Conservation (phyloP, 2,797 vertebrate species). For the Acanthurus leucopareius region DNA sequence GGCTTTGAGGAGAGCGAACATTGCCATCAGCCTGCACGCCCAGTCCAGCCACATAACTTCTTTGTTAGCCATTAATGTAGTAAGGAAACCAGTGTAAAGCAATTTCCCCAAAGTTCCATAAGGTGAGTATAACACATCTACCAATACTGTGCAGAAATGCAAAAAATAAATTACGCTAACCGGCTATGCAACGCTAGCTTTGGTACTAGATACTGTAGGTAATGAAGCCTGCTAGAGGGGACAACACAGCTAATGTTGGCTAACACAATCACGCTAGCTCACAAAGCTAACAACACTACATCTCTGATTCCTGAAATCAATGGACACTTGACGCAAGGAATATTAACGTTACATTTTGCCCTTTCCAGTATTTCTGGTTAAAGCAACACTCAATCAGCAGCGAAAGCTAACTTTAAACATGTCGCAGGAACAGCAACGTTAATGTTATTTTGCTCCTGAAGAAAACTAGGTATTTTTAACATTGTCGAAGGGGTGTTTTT, state of each 20-base stretch:
- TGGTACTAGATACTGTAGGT: conserved; percentile 13
- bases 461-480: background rate
- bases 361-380: no score
- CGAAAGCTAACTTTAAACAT: background rate
- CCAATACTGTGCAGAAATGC: background rate
- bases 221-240: conserved; percentile 23
- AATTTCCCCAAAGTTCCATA: background rate
- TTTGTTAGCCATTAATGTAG: conserved; percentile 39
- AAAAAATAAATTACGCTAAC: background rate
- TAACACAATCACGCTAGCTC: conserved; percentile 26
- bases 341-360: background rate
- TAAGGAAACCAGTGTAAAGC: background rate
- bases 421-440: background rate
- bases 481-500: background rate
- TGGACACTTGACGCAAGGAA: no score
- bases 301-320: fast-evolving
- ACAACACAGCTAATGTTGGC: conserved; percentile 38
- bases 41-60: background rate
- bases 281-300: conserved; percentile 33
- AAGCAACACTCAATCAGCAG: fast-evolving
- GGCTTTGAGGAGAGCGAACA: conserved; percentile 58
- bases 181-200: conserved; percentile 30
- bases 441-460: conserved; percentile 3
- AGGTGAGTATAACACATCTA: conserved; percentile 57
- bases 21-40: conserved; percentile 30